Base-by-base conservation (phyloP, 2,888 invertebrate genomes). In the Drosophila anomalata region DNA sequence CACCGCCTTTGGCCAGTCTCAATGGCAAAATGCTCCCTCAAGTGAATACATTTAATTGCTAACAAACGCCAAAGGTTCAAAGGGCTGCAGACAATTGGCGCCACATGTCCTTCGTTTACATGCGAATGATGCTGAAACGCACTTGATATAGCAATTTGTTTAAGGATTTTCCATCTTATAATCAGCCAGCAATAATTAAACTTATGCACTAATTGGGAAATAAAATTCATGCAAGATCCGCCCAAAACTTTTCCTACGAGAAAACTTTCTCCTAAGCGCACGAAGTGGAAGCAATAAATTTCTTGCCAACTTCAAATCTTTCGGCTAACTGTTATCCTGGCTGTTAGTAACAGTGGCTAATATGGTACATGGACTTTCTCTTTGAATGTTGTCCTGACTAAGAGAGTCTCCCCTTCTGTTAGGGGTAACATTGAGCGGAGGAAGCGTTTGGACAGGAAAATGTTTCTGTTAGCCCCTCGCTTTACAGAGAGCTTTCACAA, bases 41-140 rank as follows among this genome's bases (percentile, higher is more conserved):
- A 78, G 85, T 82, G 85, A 85, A 81, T 76, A 81, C 70, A 87
- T 82, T 82, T 82, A 82, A 82, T 82, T 82, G 85, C 81, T 82
- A 78, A 74, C 73, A 77, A 87, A 79, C 51, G 59, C 66, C 68
- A 72, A 63, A 68, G 65, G 65, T 54, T 80, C 46, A 70, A 47
- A 31, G 24, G 39, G 22, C 33, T 9, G 36, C 12, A 36, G 72
- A 74, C 81, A 78, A 66, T 84, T 72, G 87, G 76, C 85, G 81
- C 85, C 85, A 54, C 57, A 69, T 42, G 24, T 51, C 51, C 54
- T 71, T 57, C 60, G 57, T 26, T 69, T 59, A 54, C 67, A 59
- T 41, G 57, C 46, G 36, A 9, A 20, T 47, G 26, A 57, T 11
- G 14, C 24, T 11, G 39, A 17, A 41, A 39, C 33, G 61, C 41